Percentiles rank a stretch among this genome's conserved stretches.
phyloP scores from a whole-genome alignment of 2,888 invertebrate genomes.

The Tetanocera ferruginea region DNA sequence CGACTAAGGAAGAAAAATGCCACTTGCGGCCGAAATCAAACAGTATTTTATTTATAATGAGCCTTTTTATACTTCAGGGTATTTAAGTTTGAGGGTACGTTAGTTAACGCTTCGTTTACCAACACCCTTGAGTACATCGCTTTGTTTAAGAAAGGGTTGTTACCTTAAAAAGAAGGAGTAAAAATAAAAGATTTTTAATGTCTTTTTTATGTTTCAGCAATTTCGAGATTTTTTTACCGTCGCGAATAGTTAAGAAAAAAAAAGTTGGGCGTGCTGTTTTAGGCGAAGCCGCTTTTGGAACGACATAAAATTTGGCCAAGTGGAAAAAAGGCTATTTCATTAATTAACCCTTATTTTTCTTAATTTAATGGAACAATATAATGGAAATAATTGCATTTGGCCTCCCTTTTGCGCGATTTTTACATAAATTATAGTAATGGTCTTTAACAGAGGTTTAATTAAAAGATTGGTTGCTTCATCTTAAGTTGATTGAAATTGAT shows the following conservation, averaged over 20 bases:
- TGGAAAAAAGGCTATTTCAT: slow-evolving; percentile 50
- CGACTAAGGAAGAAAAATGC: neutral
- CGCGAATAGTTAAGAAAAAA: slow-evolving; percentile 21
- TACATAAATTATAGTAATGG: slow-evolving; percentile 26
- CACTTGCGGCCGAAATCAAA: neutral
- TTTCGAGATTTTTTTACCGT: slow-evolving; percentile 47
- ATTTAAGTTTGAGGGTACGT: slow-evolving; percentile 46
- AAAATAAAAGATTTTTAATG: slow-evolving; percentile 49
- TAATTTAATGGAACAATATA: slow-evolving; percentile 54
- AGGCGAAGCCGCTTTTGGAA: slow-evolving; percentile 18
- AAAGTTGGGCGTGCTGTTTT: neutral
- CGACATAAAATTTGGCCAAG: slow-evolving; percentile 44
- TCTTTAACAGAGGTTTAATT: slow-evolving; percentile 53
- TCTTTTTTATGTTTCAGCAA: slow-evolving; percentile 52
- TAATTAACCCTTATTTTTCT: slow-evolving; percentile 54
- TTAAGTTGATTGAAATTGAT: slow-evolving; percentile 29
- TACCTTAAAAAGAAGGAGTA: slow-evolving; percentile 34
- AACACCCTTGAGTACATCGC: neutral
- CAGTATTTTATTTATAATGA: slow-evolving; percentile 21
- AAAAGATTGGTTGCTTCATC: slow-evolving; percentile 51
- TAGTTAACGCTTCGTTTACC: slow-evolving; percentile 45
- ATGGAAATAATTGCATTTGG: slow-evolving; percentile 52
- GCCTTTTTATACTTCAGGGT: slow-evolving; percentile 40
- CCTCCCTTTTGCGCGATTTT: slow-evolving; percentile 26
- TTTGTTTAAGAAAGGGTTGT: neutral